Conservation (phyloP, 2,797 vertebrate genomes). For the Pangasius sanitwongsei region DNA sequence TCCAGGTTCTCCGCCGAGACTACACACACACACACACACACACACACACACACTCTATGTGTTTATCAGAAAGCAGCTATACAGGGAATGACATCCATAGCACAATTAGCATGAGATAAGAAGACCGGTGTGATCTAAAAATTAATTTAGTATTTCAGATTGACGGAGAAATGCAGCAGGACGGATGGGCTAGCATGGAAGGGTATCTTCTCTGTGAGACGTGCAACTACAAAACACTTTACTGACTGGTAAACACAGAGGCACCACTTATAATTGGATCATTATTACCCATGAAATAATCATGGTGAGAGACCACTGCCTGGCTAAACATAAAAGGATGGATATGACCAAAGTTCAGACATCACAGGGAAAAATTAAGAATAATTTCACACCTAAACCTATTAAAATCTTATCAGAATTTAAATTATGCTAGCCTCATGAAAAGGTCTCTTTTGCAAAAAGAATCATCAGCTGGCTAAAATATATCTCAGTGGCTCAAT, state of each 20-base stretch:
- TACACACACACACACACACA: constrained; percentile 63
- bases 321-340: constrained; percentile 1
- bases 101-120: not conserved
- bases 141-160: not conserved
- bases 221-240: not conserved
- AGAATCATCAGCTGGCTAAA: not conserved
- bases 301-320: not conserved
- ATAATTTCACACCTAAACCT: constrained; percentile 3
- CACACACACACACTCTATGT: constrained; percentile 29
- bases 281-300: not conserved
- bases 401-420: constrained; percentile 9
- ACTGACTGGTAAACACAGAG: not conserved
- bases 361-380: not conserved
- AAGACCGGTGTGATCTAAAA: not conserved
- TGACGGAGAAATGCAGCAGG: not conserved
- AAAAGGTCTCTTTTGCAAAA: constrained; percentile 3
- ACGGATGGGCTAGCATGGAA: not conserved
- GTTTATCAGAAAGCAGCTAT: constrained; percentile 7
- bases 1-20: constrained; percentile 96
- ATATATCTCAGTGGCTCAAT: not conserved
- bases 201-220: not conserved
- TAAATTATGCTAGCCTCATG: not conserved
- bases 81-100: not conserved
- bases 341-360: not conserved
- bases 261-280: not conserved